Evolutionary conservation across 2,888 invertebrate species (phyloP), one percentile per base, ranked within the genome.

Genomic region (Dicyrtomina minuta): DNA sequence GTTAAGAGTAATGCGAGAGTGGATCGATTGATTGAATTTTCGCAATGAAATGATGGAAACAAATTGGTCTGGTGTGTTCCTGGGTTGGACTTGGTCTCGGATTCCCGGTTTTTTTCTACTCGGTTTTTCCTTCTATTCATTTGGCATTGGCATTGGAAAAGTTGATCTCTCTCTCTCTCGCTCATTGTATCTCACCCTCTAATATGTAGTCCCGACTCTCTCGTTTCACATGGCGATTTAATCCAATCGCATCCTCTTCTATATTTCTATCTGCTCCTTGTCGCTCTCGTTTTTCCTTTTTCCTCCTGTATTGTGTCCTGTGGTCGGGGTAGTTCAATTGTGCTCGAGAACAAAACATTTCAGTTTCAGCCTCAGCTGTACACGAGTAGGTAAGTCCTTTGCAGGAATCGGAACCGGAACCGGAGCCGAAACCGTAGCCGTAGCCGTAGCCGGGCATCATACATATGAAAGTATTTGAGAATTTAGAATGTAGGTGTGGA

Each of bases 11-110:
- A 53, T 53, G 41, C 20, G 61, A 39, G 60, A 22, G 22, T 6
- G 58, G 58, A 46, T 66, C 58, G 69, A 72, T 72, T 72, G 72
- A 72, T 72, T 72, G 72, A 72, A 72, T 72, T 72, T 72, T 72
- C 69, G 72, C 72, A 72, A 70, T 71, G 62, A 69, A 71, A 71
- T 71, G 68, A 68, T 71, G 65, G 68, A 68, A 70, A 70, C 70
- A 70, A 70, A 70, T 70, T 70, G 70, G 70, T 70, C 66, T 67
- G 60, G 59, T 67, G 56, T 67, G 67, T 67, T 59, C 26, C 27
- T 33, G 24, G 41, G 43, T 60, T n/a, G n/a, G n/a, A 43, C 39
- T 41, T 65, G 39, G 39, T 53, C 62, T 62, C 62, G 33, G 26
- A 49, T 49, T 62, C 62, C 51, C 49, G 46, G 49, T 46, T 49